phyloP scores from a whole-genome alignment of 2,797 vertebrate species.

The Iguana delicatissima region DNA sequence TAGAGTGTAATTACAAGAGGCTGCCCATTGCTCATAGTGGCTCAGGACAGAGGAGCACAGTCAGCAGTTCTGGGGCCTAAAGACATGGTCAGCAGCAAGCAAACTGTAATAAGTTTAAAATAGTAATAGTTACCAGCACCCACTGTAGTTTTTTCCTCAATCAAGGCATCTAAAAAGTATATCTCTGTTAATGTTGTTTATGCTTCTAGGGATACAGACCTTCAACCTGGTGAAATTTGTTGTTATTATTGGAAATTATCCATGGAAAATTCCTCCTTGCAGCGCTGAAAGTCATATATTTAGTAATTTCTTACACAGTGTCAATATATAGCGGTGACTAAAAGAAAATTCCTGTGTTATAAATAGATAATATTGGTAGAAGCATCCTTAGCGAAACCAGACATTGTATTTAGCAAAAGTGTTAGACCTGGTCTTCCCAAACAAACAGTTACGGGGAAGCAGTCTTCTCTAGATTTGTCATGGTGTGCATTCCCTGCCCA shows the following conservation, averaged over 20 bases:
- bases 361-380: not conserved
- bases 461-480: not conserved
- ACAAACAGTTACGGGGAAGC: not conserved
- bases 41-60: not conserved
- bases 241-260: not conserved
- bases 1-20: not conserved
- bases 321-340: no score
- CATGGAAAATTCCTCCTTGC: not conserved
- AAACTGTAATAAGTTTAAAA: constrained; percentile 6
- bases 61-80: not conserved
- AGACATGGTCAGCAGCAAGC: not conserved
- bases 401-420: not conserved
- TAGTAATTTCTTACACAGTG: not conserved
- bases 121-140: not conserved
- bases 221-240: not conserved
- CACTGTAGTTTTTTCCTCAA: constrained; percentile 29
- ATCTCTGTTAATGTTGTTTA: accelerated
- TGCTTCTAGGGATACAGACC: no score
- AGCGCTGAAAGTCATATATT: not conserved
- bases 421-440: not conserved
- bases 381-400: not conserved
- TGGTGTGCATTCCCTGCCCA: not conserved
- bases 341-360: not conserved
- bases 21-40: not conserved
- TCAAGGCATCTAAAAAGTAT: not conserved